A percentile compares a stretch with the other conserved stretches of the same genome.
These are phyloP conservation scores for Apostichopus japonicus DNA, from an alignment of 35 echinoderm and acorn worm genomes.

Conservation along the genomic window DNA sequence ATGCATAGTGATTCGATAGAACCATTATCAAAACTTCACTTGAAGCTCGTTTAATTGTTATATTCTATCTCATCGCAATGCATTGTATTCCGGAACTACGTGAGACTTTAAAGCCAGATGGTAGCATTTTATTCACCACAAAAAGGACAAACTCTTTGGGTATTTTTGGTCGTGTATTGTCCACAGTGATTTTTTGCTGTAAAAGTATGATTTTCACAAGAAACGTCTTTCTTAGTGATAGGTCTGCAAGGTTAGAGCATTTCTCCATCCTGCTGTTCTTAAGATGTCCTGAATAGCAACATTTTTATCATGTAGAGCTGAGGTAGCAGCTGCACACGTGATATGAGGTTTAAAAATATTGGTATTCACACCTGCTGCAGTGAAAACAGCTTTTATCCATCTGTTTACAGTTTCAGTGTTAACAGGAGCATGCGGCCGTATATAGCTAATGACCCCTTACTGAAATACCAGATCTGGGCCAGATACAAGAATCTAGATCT, in stretches of 20 bases:
- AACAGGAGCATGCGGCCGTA: not conserved
- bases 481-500: too few species aligned
- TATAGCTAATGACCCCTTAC: not conserved
- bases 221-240: not conserved
- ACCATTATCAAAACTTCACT: not conserved
- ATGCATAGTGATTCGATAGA: not conserved
- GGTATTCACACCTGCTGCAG: not conserved
- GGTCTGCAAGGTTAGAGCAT: not conserved
- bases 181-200: not conserved
- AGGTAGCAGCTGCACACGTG: slow-evolving; percentile 2
- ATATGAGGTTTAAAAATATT: not conserved
- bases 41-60: not conserved
- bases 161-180: not conserved
- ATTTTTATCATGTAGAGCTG: not conserved
- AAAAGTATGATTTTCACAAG: not conserved
- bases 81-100: not conserved
- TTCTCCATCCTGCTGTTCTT: slow-evolving; percentile 10
- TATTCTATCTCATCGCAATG: not conserved
- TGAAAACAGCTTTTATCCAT: not conserved
- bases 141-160: not conserved
- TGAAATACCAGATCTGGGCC: too few species aligned
- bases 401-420: not conserved
- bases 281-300: not conserved
- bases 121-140: not conserved
- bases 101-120: not conserved